Evolutionary conservation across 64 coral and sea anemone species (phyloP).

Genomic region (Pachyseris speciosa): DNA sequence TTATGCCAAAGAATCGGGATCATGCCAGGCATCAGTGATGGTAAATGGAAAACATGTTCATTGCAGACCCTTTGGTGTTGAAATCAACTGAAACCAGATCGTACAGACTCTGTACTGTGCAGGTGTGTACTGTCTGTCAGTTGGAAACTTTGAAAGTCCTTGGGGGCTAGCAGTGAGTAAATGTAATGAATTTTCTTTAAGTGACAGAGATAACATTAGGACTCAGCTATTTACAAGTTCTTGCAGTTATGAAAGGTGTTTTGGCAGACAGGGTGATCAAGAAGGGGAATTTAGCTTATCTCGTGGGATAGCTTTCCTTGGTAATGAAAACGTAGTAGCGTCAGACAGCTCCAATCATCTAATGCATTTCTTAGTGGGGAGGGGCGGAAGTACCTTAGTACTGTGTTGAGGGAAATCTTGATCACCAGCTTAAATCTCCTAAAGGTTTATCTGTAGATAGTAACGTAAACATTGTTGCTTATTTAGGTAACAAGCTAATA

Average conservation of each 20-base stretch:
- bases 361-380: not conserved
- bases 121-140: slow-evolving; percentile 18
- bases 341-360: not conserved
- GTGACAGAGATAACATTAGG: slow-evolving; percentile 52
- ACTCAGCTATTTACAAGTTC: slow-evolving; percentile 27
- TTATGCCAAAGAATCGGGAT: slow-evolving; percentile 40
- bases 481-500: not conserved
- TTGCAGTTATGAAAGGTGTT: slow-evolving; percentile 5
- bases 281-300: not conserved
- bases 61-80: slow-evolving; percentile 41
- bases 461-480: not conserved
- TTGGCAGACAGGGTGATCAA: not conserved
- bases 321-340: not conserved
- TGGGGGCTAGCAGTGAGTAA: slow-evolving; percentile 35
- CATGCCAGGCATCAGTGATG: slow-evolving; percentile 30
- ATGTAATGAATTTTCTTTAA: slow-evolving; percentile 18
- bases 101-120: slow-evolving; percentile 34
- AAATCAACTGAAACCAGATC: slow-evolving; percentile 35
- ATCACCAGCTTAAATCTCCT: not conserved
- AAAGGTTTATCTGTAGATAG: not conserved
- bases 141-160: slow-evolving; percentile 40
- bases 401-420: not conserved
- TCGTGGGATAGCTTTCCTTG: not conserved
- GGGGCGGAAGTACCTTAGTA: not conserved
- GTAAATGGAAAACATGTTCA: slow-evolving; percentile 29